Evolutionary conservation across 2,888 invertebrate species (phyloP).

Genomic region (Automeris io): DNA sequence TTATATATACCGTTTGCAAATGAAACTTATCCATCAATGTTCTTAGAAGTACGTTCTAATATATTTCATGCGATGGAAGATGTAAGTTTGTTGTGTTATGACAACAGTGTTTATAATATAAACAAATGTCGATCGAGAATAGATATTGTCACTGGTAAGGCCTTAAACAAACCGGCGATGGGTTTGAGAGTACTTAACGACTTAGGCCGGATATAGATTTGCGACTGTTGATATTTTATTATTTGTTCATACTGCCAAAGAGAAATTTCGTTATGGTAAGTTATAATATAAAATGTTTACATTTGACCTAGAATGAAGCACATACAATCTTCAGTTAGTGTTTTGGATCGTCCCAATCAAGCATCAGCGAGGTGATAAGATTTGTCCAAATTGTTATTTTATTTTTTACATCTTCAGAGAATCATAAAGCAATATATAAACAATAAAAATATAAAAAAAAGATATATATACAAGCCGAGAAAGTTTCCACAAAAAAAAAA

Average conservation of each 20-base stretch:
- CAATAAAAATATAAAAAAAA: no score
- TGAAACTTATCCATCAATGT: neutral
- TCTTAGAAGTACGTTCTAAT: neutral
- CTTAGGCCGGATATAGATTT: constrained; percentile 23
- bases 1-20: constrained; percentile 7
- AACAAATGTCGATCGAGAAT: constrained; percentile 62
- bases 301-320: no score
- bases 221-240: constrained; percentile 16
- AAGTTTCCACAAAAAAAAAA: no score
- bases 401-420: no score
- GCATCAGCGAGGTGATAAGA: no score
- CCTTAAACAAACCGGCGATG: constrained; percentile 39
- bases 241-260: neutral
- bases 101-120: constrained; percentile 56
- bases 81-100: constrained; percentile 24
- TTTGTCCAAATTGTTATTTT: no score
- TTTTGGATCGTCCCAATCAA: no score
- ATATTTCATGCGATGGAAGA: constrained; percentile 2
- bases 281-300: no score
- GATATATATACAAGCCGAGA: no score
- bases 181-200: constrained; percentile 1
- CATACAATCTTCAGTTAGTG: no score
- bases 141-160: constrained; percentile 62
- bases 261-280: no score
- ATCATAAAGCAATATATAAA: no score